Evolutionary conservation across 2,888 invertebrate species (phyloP).

Genomic region (Carterocephalus palaemon): DNA sequence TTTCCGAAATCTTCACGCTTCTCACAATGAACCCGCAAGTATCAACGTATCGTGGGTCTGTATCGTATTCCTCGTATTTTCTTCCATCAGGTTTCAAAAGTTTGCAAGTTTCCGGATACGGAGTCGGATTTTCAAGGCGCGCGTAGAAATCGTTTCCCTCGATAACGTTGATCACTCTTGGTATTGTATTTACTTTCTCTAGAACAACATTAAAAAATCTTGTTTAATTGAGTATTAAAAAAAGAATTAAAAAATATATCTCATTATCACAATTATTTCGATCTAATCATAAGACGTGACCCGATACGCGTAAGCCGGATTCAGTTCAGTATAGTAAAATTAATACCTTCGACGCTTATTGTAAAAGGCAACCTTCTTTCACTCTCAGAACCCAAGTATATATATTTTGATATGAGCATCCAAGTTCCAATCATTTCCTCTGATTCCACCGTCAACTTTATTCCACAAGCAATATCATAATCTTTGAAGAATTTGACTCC

Average conservation of each 20-base stretch:
- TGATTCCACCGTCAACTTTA: constrained; percentile 40
- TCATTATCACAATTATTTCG: constrained; percentile 37
- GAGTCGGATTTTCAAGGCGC: constrained; percentile 43
- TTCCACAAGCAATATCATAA: constrained; percentile 43
- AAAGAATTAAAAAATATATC: constrained; percentile 27
- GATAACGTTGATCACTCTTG: constrained; percentile 38
- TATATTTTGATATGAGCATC: constrained; percentile 51
- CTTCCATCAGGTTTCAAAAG: constrained; percentile 42
- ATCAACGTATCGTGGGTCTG: constrained; percentile 36
- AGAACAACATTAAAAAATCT: constrained; percentile 36
- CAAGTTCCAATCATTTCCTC: constrained; percentile 51
- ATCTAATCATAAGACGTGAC: constrained; percentile 59
- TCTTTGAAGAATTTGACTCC: constrained; percentile 41
- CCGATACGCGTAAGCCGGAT: constrained; percentile 44
- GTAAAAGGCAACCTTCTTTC: constrained; percentile 53
- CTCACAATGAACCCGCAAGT: constrained; percentile 50
- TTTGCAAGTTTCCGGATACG: constrained; percentile 45
- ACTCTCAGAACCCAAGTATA: constrained; percentile 30
- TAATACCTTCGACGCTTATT: constrained; percentile 59
- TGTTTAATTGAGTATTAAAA: neutral
- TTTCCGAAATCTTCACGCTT: constrained; percentile 35
- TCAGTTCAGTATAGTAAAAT: constrained; percentile 25
- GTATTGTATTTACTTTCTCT: constrained; percentile 47
- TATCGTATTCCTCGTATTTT: constrained; percentile 29
- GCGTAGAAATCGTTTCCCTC: constrained; percentile 51